A percentile compares a stretch with the other conserved stretches of the same genome.
phyloP scores from a whole-genome alignment of 1,140 invertebrate genomes.

The Neodiprion lecontei region DNA sequence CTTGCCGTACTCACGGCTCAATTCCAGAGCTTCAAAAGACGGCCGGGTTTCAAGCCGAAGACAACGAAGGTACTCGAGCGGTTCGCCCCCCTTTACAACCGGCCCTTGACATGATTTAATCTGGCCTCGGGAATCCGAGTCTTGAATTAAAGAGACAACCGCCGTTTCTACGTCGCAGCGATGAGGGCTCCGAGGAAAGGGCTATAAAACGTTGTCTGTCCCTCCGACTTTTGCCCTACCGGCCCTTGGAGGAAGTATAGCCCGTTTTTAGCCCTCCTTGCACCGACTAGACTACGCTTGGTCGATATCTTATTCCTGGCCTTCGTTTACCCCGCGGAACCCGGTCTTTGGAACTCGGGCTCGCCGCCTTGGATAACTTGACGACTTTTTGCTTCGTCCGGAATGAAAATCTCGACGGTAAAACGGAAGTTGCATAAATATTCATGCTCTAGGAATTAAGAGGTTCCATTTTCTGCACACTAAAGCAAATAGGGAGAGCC shows the following conservation, averaged over 20 bases:
- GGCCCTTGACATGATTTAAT: conserved; percentile 2
- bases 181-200: background rate
- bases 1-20: background rate
- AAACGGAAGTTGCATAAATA: background rate
- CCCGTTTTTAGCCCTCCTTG: no score
- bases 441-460: background rate
- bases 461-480: background rate
- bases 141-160: background rate
- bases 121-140: background rate
- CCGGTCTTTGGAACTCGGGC: no score
- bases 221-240: background rate
- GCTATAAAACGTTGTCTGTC: background rate
- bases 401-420: background rate
- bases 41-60: no score
- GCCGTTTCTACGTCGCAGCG: no score
- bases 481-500: no score
- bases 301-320: no score
- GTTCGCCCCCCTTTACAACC: background rate
- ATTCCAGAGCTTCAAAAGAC: background rate
- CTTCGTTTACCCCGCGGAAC: no score
- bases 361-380: background rate
- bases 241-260: no score
- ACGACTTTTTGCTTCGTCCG: background rate
- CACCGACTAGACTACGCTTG: no score
- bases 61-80: no score